phyloP scores from a whole-genome alignment of 2,888 invertebrate genomes.

The Hypomecis atomaria region DNA sequence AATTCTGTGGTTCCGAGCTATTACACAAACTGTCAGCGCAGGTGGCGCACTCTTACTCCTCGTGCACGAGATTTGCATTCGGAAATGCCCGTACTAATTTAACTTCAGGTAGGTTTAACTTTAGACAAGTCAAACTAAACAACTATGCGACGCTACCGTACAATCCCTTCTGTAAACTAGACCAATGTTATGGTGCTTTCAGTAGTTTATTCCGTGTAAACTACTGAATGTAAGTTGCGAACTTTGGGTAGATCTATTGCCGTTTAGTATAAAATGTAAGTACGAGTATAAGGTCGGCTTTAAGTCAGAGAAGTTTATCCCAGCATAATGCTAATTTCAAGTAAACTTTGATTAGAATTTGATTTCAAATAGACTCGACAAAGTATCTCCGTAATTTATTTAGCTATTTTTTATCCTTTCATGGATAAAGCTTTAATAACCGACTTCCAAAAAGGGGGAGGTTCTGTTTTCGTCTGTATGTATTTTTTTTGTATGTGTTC shows the following conservation, averaged over 20 bases:
- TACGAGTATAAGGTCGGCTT: too few relatives aligned
- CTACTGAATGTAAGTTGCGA: slow-evolving; percentile 7
- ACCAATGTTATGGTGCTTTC: slow-evolving; percentile 19
- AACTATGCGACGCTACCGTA: slow-evolving; percentile 47
- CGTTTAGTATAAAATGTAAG: not conserved
- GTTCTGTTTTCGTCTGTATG: too few relatives aligned
- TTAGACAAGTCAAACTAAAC: slow-evolving; percentile 71
- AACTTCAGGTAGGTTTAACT: slow-evolving; percentile 64
- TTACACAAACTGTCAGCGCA: slow-evolving; percentile 81
- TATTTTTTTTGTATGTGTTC: too few relatives aligned
- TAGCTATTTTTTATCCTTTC: too few relatives aligned
- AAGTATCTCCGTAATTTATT: too few relatives aligned
- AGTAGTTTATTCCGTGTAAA: slow-evolving; percentile 8
- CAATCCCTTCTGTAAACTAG: slow-evolving; percentile 42
- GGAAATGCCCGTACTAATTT: slow-evolving; percentile 77
- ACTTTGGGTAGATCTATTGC: slow-evolving; percentile 1
- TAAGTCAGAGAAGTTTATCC: too few relatives aligned
- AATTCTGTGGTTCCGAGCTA: slow-evolving; percentile 80
- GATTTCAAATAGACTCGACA: too few relatives aligned
- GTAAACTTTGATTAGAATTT: too few relatives aligned
- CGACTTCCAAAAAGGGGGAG: too few relatives aligned
- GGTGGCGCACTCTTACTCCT: slow-evolving; percentile 69
- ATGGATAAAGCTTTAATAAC: too few relatives aligned
- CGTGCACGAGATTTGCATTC: slow-evolving; percentile 72
- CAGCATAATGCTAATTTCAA: too few relatives aligned